A percentile compares a stretch with the other conserved stretches of the same genome.
phyloP scores from a whole-genome alignment of 2,888 invertebrate genomes.

The Lasioglossum morio region DNA sequence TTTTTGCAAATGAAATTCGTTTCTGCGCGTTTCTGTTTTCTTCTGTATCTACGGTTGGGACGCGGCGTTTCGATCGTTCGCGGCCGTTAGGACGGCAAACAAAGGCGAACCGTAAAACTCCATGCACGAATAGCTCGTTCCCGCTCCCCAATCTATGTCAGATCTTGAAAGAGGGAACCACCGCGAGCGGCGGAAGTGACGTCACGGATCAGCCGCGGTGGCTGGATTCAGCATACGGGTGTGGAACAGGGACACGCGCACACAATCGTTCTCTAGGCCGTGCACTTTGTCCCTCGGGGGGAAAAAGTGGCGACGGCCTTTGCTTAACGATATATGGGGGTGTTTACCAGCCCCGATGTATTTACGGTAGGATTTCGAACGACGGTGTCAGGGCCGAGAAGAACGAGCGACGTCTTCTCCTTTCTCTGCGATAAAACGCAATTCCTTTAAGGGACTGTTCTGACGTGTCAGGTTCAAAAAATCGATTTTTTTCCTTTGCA shows the following conservation, averaged over 20 bases:
- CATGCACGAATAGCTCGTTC: conserved; percentile 64
- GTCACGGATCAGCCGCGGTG: conserved; percentile 65
- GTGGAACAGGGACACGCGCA: conserved; percentile 50
- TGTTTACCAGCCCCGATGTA: conserved; percentile 49
- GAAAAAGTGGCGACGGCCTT: conserved; percentile 32
- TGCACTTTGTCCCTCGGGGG: conserved; percentile 50
- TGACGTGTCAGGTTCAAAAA: background rate
- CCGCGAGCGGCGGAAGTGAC: conserved; percentile 67
- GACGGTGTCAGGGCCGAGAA: conserved; percentile 8
- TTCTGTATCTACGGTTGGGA: background rate
- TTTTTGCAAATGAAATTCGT: conserved; percentile 40
- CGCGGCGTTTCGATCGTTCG: conserved; percentile 19
- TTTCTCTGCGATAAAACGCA: background rate
- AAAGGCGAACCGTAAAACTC: conserved; percentile 70
- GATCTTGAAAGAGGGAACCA: conserved; percentile 65
- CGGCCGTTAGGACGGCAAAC: conserved; percentile 63
- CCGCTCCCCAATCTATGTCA: conserved; percentile 67
- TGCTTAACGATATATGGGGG: conserved; percentile 51
- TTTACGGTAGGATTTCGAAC: conserved; percentile 42
- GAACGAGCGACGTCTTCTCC: background rate
- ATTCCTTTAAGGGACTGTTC: background rate
- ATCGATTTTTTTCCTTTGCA: background rate
- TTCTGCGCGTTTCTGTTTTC: background rate
- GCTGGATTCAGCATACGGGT: conserved; percentile 54
- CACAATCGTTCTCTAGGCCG: conserved; percentile 39